Percentiles rank a stretch among this genome's conserved stretches.
These are phyloP conservation scores for Chionis minor DNA, from an alignment of 2,113 vertebrate species.

Conservation along the genomic window DNA sequence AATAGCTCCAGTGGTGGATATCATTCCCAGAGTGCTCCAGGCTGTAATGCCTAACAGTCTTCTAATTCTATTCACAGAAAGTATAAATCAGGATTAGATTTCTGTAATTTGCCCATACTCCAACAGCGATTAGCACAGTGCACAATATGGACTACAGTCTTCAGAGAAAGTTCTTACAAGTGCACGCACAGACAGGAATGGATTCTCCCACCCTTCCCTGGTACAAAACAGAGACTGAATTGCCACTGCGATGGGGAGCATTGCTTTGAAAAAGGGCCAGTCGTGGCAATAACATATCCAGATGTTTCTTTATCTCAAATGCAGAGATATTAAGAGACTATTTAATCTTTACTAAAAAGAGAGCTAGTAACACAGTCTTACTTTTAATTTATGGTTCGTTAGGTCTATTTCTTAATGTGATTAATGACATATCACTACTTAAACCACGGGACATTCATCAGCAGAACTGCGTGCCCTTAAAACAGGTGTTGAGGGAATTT, in stretches of 20 bases:
- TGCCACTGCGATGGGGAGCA: background rate
- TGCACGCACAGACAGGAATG: background rate
- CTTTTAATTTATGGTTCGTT: conserved; percentile 72
- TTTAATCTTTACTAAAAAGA: conserved; percentile 38
- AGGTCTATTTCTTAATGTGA: conserved; percentile 73
- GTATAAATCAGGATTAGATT: background rate
- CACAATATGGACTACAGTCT: background rate
- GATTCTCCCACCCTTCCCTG: background rate
- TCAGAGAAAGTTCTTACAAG: background rate
- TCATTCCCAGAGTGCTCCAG: background rate
- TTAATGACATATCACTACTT: conserved; percentile 74
- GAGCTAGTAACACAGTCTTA: conserved; percentile 40
- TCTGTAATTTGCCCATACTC: background rate
- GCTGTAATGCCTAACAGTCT: background rate
- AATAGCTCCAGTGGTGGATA: background rate
- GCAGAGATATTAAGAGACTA: conserved; percentile 21
- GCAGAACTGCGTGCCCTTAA: conserved; percentile 49
- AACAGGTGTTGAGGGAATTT: conserved; percentile 66
- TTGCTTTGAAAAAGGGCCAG: background rate
- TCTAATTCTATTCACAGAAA: background rate
- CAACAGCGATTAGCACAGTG: background rate
- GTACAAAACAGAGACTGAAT: background rate
- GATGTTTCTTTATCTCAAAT: background rate
- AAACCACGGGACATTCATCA: conserved; percentile 72
- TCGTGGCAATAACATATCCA: background rate